Evolutionary conservation across 1,140 invertebrate genomes (phyloP).

Genomic region (Neotoxoptera formosana): DNA sequence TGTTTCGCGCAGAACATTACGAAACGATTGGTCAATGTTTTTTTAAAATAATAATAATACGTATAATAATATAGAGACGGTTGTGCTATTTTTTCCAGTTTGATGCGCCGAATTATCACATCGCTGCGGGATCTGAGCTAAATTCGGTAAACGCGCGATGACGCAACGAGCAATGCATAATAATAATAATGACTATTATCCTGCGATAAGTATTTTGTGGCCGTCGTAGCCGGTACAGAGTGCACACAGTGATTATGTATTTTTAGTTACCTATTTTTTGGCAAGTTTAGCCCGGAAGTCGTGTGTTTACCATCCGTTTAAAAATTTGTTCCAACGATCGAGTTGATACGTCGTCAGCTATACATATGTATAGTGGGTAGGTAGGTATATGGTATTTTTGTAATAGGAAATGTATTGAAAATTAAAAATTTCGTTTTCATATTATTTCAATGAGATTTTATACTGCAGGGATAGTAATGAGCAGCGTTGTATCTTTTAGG

Average conservation of each 20-base stretch:
- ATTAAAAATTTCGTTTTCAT: background rate
- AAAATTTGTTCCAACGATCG: slow-evolving; percentile 24
- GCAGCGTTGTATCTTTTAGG: background rate
- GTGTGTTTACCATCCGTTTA: slow-evolving; percentile 1
- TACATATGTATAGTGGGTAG: no score
- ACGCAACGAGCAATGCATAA: background rate
- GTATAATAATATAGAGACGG: background rate
- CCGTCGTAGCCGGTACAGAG: background rate
- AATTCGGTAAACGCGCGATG: background rate
- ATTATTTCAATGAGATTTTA: background rate
- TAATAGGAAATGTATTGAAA: slow-evolving; percentile 5
- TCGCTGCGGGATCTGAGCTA: background rate
- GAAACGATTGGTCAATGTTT: slow-evolving; percentile 5
- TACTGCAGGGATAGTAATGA: no score
- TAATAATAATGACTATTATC: background rate
- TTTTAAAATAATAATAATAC: no score
- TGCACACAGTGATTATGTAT: background rate
- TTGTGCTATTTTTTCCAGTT: slow-evolving; percentile 36
- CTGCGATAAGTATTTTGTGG: background rate
- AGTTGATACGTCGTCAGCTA: background rate
- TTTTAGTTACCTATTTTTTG: background rate
- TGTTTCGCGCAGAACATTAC: background rate
- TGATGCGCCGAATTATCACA: slow-evolving; percentile 33
- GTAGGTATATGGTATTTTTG: background rate
- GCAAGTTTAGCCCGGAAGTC: background rate